Evolutionary conservation across 2,888 invertebrate genomes (phyloP).

Genomic region (Psylliodes chrysocephalus): DNA sequence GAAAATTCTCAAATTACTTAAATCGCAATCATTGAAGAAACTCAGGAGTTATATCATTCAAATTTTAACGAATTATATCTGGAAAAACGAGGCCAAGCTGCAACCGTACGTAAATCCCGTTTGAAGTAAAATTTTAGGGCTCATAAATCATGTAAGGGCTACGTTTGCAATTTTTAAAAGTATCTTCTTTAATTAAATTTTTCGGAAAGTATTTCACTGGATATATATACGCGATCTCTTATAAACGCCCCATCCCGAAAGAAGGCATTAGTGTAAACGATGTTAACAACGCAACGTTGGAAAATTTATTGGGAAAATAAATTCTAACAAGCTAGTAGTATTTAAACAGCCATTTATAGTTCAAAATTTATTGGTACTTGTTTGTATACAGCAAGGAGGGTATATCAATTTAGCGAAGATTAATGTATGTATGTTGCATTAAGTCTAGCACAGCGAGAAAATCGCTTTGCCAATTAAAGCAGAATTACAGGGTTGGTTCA

Average conservation of each 20-base stretch:
- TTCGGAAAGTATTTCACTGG: conserved; percentile 21
- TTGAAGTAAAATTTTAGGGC: conserved; percentile 3
- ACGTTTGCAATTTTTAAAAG: conserved; percentile 23
- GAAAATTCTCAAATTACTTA: too few relatives aligned
- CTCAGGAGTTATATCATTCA: conserved; percentile 30
- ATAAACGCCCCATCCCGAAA: conserved; percentile 16
- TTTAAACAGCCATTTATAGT: conserved; percentile 39
- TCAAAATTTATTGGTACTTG: conserved; percentile 31
- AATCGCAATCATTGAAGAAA: too few relatives aligned
- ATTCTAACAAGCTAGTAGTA: conserved; percentile 36
- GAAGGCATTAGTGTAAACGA: conserved; percentile 4
- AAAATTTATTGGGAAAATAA: conserved; percentile 28
- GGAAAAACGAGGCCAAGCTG: background rate
- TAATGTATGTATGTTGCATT: too few relatives aligned
- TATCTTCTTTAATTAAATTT: conserved; percentile 36
- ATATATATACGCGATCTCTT: conserved; percentile 23
- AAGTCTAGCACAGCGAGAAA: too few relatives aligned
- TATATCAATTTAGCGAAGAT: background rate
- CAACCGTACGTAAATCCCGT: background rate
- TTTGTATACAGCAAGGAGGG: background rate
- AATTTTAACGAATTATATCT: conserved; percentile 8
- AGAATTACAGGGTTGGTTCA: too few relatives aligned
- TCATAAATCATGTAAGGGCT: conserved; percentile 11
- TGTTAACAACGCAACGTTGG: conserved; percentile 3
- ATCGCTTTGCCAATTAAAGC: too few relatives aligned